Conservation (phyloP, 2,888 invertebrate genomes). For the Pristionchus maxplancki region DNA sequence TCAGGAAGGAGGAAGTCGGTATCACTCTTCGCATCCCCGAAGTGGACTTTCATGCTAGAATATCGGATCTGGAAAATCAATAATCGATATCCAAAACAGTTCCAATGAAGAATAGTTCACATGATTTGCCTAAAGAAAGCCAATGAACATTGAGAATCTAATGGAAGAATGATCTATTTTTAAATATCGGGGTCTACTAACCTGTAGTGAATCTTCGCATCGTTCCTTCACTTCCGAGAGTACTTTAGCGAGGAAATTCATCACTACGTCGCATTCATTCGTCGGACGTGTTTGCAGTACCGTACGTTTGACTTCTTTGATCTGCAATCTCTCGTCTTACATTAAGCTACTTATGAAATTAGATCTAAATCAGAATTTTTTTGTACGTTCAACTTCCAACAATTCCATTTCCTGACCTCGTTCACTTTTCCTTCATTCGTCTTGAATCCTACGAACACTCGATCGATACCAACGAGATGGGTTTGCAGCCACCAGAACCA, state of each 20-base stretch:
- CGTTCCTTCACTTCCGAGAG: background rate
- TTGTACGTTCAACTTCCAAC: background rate
- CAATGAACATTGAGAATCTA: no score
- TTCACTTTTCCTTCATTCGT: slow-evolving; percentile 84
- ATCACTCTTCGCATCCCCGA: background rate
- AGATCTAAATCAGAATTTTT: no score
- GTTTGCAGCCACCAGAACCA: slow-evolving; percentile 86
- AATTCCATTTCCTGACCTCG: background rate
- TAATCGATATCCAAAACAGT: background rate
- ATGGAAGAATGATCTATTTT: no score
- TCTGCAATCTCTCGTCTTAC: background rate
- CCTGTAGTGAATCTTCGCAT: background rate
- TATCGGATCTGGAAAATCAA: background rate
- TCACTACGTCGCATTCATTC: background rate
- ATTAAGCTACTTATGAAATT: no score
- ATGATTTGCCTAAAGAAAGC: no score
- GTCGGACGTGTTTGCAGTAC: background rate
- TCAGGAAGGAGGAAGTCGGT: background rate
- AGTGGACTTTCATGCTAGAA: background rate
- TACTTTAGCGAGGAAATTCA: background rate
- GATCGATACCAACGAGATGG: slow-evolving; percentile 84
- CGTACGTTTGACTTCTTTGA: background rate
- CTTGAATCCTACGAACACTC: slow-evolving; percentile 85
- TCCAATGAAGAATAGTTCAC: no score
- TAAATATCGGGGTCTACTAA: background rate